Evolutionary conservation across 1,140 invertebrate genomes (phyloP).

Genomic region (Nixonia krombeini): DNA sequence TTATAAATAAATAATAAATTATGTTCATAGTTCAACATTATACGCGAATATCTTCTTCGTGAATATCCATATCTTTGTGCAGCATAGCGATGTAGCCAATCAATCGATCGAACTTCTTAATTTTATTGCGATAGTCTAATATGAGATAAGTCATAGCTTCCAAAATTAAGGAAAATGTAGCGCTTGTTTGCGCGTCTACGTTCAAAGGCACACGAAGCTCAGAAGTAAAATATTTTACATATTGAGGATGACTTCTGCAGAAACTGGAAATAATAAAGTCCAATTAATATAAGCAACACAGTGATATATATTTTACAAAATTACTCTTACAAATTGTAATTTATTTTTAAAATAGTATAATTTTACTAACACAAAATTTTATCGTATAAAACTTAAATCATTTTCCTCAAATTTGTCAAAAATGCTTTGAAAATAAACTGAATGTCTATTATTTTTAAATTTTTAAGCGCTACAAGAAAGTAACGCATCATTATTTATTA

Average conservation of each 20-base stretch:
- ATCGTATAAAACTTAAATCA: no score
- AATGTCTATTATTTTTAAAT: no score
- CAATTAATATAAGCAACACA: no score
- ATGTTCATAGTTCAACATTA: constrained; percentile 11
- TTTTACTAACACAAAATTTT: no score
- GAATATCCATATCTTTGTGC: constrained; percentile 56
- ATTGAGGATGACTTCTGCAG: constrained; percentile 46
- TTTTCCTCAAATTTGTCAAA: neutral
- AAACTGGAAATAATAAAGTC: constrained; percentile 31
- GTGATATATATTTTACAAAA: neutral
- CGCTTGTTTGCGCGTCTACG: constrained; percentile 28
- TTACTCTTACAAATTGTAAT: no score
- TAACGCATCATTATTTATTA: no score
- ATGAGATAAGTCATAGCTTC: constrained; percentile 53
- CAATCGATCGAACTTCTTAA: constrained; percentile 42
- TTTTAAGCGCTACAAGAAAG: no score
- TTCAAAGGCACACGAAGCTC: constrained; percentile 32
- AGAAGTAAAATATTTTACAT: constrained; percentile 49
- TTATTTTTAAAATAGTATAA: no score
- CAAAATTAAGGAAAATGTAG: constrained; percentile 46
- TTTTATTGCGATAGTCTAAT: constrained; percentile 50
- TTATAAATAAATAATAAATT: no score
- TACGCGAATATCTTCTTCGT: constrained; percentile 42
- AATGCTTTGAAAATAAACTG: no score
- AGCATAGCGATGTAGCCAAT: constrained; percentile 55